These are phyloP conservation scores for Leuciscus idus DNA, from an alignment of 2,113 vertebrate species.

Conservation along the genomic window DNA sequence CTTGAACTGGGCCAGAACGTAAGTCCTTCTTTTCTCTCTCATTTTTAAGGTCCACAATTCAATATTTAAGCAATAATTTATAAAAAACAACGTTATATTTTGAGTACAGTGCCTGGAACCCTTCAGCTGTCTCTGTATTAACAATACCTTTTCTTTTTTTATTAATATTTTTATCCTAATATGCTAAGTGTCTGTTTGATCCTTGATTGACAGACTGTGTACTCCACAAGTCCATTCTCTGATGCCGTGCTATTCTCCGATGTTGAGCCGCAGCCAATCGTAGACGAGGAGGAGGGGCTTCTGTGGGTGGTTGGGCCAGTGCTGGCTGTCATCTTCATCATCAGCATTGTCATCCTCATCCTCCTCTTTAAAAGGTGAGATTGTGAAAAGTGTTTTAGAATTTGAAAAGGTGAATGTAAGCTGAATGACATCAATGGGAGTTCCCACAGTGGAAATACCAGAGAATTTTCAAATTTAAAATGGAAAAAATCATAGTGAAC, in stretches of 20 bases:
- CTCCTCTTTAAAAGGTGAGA: conserved; percentile 97
- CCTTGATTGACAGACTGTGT: conserved; percentile 85
- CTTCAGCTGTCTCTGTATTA: no score
- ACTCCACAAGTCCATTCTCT: conserved; percentile 94
- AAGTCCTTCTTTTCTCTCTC: conserved; percentile 69
- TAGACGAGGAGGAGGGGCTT: conserved; percentile 97
- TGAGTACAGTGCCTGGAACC: no score
- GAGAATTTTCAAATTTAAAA: neutral
- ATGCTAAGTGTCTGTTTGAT: conserved; percentile 40
- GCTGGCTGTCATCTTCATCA: conserved; percentile 97
- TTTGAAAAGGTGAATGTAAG: neutral
- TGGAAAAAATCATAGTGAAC: neutral
- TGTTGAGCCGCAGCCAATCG: conserved; percentile 93
- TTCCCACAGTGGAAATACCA: no score
- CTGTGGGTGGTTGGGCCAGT: conserved; percentile 98
- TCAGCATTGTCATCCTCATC: conserved; percentile 99
- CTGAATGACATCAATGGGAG: neutral
- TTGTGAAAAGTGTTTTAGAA: neutral
- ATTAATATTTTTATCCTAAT: neutral
- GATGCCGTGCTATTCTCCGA: conserved; percentile 94
- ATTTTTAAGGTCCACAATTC: neutral
- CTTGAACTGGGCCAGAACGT: conserved; percentile 96
- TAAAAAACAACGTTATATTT: no score
- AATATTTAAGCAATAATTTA: no score
- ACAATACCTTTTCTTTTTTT: no score